A percentile compares a stretch with the other conserved stretches of the same genome.
phyloP scores from a whole-genome alignment of 2,113 vertebrate species.

The Hippocampus comes region DNA sequence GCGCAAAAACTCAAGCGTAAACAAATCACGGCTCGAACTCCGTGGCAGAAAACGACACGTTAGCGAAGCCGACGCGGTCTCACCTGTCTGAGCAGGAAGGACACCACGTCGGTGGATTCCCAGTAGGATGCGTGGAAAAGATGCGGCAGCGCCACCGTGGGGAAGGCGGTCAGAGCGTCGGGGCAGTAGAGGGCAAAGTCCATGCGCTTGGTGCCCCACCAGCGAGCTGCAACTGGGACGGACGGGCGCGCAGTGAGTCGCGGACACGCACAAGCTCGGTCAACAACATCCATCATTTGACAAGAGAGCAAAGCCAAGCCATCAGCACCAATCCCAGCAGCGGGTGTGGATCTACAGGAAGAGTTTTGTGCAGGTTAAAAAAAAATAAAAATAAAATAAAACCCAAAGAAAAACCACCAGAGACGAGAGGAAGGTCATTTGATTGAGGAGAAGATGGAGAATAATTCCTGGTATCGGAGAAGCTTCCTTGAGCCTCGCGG shows the following conservation, averaged over 20 bases:
- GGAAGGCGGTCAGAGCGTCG: conserved; percentile 88
- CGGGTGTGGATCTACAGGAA: conserved; percentile 40
- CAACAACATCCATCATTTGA: conserved; percentile 4
- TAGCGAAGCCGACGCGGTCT: background rate
- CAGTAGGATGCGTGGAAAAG: conserved; percentile 97
- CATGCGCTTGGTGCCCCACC: conserved; percentile 95
- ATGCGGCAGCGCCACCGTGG: conserved; percentile 88
- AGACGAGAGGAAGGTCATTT: conserved; percentile 30
- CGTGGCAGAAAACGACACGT: no score
- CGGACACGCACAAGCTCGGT: conserved; percentile 20
- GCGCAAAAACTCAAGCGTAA: no score
- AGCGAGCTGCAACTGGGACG: conserved; percentile 84
- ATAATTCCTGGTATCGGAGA: background rate
- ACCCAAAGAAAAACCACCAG: background rate
- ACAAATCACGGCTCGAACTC: no score
- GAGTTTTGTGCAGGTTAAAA: conserved; percentile 16
- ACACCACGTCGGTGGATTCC: conserved; percentile 94
- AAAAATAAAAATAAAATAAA: conserved; percentile 16
- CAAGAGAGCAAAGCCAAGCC: conserved; percentile 6
- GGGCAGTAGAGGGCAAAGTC: conserved; percentile 96
- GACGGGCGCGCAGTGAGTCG: conserved; percentile 17
- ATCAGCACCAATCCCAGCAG: conserved; percentile 40
- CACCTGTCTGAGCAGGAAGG: conserved; percentile 84
- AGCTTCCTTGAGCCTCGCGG: conserved; percentile 13
- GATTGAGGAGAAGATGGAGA: conserved; percentile 30